Evolutionary conservation across 2,888 invertebrate species (phyloP).

Genomic region (Carcina quercana): DNA sequence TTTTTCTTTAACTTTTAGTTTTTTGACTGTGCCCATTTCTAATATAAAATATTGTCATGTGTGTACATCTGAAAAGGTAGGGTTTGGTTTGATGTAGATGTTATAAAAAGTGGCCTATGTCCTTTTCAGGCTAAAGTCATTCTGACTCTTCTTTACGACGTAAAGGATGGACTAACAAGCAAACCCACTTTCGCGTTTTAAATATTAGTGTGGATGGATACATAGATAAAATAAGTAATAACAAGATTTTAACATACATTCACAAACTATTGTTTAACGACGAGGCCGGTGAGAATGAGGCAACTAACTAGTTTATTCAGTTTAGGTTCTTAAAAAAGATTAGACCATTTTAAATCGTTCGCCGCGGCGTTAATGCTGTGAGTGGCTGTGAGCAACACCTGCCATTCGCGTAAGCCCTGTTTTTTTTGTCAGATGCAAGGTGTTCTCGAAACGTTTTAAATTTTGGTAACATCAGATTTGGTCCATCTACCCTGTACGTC

Average conservation of each 20-base stretch:
- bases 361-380: background rate
- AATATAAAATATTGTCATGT: too few relatives aligned
- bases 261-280: background rate
- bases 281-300: background rate
- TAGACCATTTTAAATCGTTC: background rate
- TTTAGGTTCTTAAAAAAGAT: background rate
- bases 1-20: too few relatives aligned
- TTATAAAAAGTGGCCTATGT: too few relatives aligned
- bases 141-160: too few relatives aligned
- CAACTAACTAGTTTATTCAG: background rate
- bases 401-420: constrained; percentile 44
- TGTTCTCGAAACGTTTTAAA: constrained; percentile 37
- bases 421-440: constrained; percentile 52
- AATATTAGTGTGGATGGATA: too few relatives aligned
- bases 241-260: background rate
- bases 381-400: constrained; percentile 34
- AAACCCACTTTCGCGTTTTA: too few relatives aligned
- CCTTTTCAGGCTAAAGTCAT: too few relatives aligned
- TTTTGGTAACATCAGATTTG: constrained; percentile 39
- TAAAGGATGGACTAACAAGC: too few relatives aligned
- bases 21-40: too few relatives aligned
- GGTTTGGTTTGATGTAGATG: too few relatives aligned
- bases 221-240: too few relatives aligned
- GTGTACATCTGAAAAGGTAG: too few relatives aligned
- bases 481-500: background rate